Evolutionary conservation across 1,140 invertebrate species (phyloP), one percentile per base, ranked within the genome.

Genomic region (Trachelipus rathkii): DNA sequence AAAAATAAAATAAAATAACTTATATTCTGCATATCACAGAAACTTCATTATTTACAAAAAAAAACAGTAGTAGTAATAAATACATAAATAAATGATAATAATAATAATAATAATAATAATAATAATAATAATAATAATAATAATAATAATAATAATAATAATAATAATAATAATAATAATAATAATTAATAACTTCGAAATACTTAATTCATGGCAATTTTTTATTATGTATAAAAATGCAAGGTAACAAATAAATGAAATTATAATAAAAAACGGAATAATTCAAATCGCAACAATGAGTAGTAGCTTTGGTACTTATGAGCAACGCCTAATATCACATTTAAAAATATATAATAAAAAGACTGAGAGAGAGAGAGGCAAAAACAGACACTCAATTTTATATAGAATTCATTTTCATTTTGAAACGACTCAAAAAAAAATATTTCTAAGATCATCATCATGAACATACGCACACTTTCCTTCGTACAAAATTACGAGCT

Each of bases 271-370:
- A 33, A 33, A 33, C 33, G 33, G 33, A 33, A n/a, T 33, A 3
- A 33, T 33, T 33, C 33, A 33, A 33, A 33, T 33, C 1, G 33
- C 33, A 33, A 33, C 33, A 33, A 33, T 33, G 33, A 33, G 33
- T 33, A 33, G 33, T 15, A 60, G 50, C 50, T 60, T 60, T 60
- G 50, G 50, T 60, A 60, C 19, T 15, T 15, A 60, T 60, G 50
- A 13, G 50, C 19, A 60, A 19, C 19, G 50, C 50, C 11, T 19
- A 60, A 60, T 60, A 60, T 60, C 50, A 60, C 50, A 60, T 15
- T 60, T 60, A 60, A 60, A 60, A 60, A 19, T 60, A n/a, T n/a
- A 15, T 60, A 60, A 60, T 60, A 19, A 60, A 73, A 73, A 21
- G 33, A 11, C 24, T 13, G 24, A 66, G 33, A 19, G n/a, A n/a